Evolutionary conservation across 23 tunicate genomes (phyloP).

Genomic region (Diplosoma virens): DNA sequence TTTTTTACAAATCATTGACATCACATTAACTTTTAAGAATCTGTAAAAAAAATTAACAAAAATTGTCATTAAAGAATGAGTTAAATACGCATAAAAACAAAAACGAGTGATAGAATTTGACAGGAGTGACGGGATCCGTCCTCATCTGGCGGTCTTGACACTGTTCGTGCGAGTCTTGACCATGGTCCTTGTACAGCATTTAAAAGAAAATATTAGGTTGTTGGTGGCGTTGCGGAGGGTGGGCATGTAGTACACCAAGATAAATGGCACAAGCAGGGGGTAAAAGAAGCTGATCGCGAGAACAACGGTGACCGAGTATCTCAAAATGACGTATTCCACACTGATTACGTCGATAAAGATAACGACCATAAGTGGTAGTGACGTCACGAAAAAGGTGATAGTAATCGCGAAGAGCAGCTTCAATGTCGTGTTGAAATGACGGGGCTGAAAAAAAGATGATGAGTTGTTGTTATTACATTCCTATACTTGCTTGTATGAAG

Average conservation of each 20-base stretch:
- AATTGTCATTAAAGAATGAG: too few relatives aligned
- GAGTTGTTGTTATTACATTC: too few relatives aligned
- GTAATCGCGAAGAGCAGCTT: not conserved
- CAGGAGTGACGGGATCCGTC: too few relatives aligned
- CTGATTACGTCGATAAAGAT: slow-evolving; percentile 7
- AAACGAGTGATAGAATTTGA: too few relatives aligned
- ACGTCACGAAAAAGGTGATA: not conserved
- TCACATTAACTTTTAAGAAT: too few relatives aligned
- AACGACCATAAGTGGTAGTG: slow-evolving; percentile 4
- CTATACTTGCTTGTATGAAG: too few relatives aligned
- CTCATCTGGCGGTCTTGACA: too few relatives aligned
- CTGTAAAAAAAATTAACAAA: too few relatives aligned
- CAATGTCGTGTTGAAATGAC: not conserved
- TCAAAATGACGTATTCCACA: not conserved
- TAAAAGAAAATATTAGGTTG: not conserved
- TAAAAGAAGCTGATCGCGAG: not conserved
- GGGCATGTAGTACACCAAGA: slow-evolving; percentile 17
- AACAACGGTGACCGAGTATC: slow-evolving; percentile 1
- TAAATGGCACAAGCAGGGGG: slow-evolving; percentile 3
- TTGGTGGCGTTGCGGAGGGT: not conserved
- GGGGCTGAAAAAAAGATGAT: too few relatives aligned
- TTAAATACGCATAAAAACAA: too few relatives aligned
- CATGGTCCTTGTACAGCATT: slow-evolving; percentile 19
- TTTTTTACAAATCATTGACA: too few relatives aligned
- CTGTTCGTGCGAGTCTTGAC: too few relatives aligned